Evolutionary conservation across 2,797 vertebrate species (phyloP), one percentile per base, ranked within the genome.

Genomic region (Melanotaenia boesemani): DNA sequence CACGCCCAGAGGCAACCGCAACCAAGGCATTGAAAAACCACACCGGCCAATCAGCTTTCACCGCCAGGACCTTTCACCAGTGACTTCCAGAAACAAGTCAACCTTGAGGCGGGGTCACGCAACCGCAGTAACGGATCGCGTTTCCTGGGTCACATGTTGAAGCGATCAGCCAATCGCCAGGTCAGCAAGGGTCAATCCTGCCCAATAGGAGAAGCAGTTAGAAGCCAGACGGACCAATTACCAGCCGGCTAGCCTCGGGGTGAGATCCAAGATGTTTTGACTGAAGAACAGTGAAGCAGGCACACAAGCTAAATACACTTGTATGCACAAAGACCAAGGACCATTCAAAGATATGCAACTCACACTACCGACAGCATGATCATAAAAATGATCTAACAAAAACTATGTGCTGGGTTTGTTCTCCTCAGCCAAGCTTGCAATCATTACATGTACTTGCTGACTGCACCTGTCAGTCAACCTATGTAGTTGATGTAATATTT

Each of bases 121-220:
- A 77, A 83, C 88, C 72, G 58, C 77, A 50, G 84, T 58, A 70
- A 83, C 63, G 24, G 85, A 90, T 93, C 75, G 13, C 24, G 63
- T 92, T 93, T 91, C 90, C 79, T 73, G 78, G 90, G 91, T 93
- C 89, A 89, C 91, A 94, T 90, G 88, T 74, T 92, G 91, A 94
- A 92, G 82, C 78, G 39, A 93, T 92, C 86, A 92, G 88, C 92
- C 94, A 95, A 95, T 95, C 89, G 88, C 85, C 79, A 85, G 93
- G 91, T 94, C 94, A 94, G 86, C 74, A 81, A 85, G 92, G 93
- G 94, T 93, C 93, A 93, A 86, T 93, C 94, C 89, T 80, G 80
- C 90, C 94, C 95, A 95, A 94, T 96, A 95, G 91, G 92, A 95
- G 76, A 89, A 92, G 93, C 91, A 93, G 93, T 94, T 93, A 93